Conservation (phyloP, 92 coral and sea anemone species). For the Metridium senile region DNA sequence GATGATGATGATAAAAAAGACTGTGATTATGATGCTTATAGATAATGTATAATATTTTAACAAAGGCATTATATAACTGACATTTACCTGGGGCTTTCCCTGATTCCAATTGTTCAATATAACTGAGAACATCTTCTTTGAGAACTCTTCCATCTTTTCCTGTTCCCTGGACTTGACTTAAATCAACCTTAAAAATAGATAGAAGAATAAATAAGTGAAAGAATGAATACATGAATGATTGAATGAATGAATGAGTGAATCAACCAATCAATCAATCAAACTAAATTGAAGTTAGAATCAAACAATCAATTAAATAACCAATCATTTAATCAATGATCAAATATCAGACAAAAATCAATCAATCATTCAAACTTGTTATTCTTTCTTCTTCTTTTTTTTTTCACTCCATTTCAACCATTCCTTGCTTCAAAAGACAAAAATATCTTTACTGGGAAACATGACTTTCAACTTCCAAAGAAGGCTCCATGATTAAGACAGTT, state of each 20-base stretch:
- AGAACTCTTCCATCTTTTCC: slow-evolving; percentile 90
- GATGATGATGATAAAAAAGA: too few species aligned
- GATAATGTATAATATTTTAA: too few species aligned
- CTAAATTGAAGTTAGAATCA: too few species aligned
- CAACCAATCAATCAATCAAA: too few species aligned
- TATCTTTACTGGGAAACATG: too few species aligned
- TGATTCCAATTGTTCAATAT: slow-evolving; percentile 59
- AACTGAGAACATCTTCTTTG: slow-evolving; percentile 87
- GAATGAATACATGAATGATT: not conserved
- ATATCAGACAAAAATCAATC: too few species aligned
- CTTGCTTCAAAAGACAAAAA: not conserved
- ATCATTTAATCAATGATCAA: too few species aligned
- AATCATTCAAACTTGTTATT: not conserved
- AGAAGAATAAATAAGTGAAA: not conserved
- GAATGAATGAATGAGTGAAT: not conserved
- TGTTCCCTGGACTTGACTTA: slow-evolving; percentile 74
- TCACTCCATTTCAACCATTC: not conserved
- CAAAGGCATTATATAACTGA: not conserved
- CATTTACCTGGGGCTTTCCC: slow-evolving; percentile 38
- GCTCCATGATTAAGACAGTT: slow-evolving; percentile 1
- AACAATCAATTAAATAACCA: too few species aligned
- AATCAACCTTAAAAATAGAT: slow-evolving; percentile 45
- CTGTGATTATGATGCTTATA: too few species aligned
- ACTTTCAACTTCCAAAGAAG: too few species aligned
- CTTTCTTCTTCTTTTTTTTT: not conserved